Percentiles rank a stretch among this genome's conserved stretches.
phyloP scores from a whole-genome alignment of 2,113 vertebrate genomes.

The Malurus elegans region DNA sequence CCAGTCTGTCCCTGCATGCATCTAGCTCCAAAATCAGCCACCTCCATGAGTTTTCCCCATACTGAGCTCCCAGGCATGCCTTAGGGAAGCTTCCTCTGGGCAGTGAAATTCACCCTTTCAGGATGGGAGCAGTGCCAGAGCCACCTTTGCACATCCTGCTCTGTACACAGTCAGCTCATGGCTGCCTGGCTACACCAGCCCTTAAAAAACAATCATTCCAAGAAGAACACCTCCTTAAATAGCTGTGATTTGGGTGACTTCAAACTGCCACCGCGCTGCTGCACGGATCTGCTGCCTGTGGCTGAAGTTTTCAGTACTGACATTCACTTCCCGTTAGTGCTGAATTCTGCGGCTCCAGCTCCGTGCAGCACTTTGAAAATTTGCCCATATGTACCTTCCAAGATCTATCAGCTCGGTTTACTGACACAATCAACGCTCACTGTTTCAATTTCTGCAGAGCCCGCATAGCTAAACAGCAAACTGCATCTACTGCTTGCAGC shows the following conservation, averaged over 20 bases:
- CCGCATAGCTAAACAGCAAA: conserved; percentile 48
- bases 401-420: conserved; percentile 48
- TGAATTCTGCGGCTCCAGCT: neutral
- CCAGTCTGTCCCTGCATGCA: rapidly evolving
- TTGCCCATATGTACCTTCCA: neutral
- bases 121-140: neutral
- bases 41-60: neutral
- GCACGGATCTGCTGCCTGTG: neutral
- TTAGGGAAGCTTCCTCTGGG: neutral
- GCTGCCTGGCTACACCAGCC: neutral
- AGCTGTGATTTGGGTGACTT: neutral
- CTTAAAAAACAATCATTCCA: neutral
- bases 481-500: conserved; percentile 3
- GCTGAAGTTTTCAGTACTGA: neutral
- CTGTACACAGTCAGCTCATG: neutral
- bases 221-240: conserved; percentile 25
- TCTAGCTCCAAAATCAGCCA: neutral
- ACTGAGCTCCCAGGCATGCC: neutral
- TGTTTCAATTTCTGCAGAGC: conserved; percentile 29
- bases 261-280: rapidly evolving
- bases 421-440: conserved; percentile 49
- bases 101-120: neutral
- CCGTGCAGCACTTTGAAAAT: neutral
- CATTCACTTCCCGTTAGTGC: neutral
- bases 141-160: neutral